Percentiles rank a stretch among this genome's conserved stretches.
phyloP scores from a whole-genome alignment of 2,797 vertebrate genomes.

The Cetoscarus ocellatus region DNA sequence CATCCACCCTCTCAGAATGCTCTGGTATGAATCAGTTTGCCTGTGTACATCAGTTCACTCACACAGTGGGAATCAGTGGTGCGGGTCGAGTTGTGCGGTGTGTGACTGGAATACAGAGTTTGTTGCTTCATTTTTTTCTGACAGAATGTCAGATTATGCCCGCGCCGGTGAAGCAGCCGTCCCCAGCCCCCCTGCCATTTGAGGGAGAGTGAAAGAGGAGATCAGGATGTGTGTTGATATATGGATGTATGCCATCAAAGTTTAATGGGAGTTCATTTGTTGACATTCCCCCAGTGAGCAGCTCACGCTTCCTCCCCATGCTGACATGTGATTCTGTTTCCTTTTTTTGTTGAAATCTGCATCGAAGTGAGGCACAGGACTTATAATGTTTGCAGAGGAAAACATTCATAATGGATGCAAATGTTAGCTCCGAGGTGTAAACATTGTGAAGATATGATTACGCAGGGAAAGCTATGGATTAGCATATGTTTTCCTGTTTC shows the following conservation, averaged over 20 bases:
- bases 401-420: constrained; percentile 26
- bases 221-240: constrained; percentile 44
- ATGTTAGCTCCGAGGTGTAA: constrained; percentile 51
- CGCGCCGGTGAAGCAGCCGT: constrained; percentile 14
- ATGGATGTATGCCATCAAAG: constrained; percentile 61
- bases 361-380: not conserved
- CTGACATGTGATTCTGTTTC: constrained; percentile 37
- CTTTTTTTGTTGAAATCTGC: constrained; percentile 10
- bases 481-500: constrained; percentile 34
- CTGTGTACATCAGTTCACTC: constrained; percentile 31
- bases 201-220: constrained; percentile 39
- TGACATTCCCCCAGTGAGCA: constrained; percentile 43
- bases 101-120: constrained; percentile 64
- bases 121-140: constrained; percentile 29
- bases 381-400: constrained; percentile 47
- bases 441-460: constrained; percentile 51
- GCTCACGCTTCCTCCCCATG: constrained; percentile 34
- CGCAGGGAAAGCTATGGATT: constrained; percentile 6
- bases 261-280: constrained; percentile 68
- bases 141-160: constrained; percentile 48
- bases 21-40: constrained; percentile 36
- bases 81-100: constrained; percentile 30
- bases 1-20: not conserved
- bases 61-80: constrained; percentile 20
- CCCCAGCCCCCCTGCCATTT: constrained; percentile 24